A percentile compares a stretch with the other conserved stretches of the same genome.
Evolutionary conservation across 2,888 invertebrate species (phyloP).

Genomic region (Portevinia maculata): DNA sequence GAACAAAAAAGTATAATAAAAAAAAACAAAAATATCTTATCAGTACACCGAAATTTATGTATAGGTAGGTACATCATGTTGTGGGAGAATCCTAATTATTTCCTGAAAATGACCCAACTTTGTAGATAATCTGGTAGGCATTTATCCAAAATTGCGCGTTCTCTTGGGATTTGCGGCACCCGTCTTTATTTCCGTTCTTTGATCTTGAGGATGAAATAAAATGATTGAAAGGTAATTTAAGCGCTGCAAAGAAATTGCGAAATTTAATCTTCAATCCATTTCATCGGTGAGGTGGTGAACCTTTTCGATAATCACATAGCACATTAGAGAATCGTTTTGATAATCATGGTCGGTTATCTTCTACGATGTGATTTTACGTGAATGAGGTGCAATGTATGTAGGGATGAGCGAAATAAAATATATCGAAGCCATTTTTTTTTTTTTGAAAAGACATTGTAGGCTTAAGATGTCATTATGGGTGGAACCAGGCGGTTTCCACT

Average conservation of each 20-base stretch:
- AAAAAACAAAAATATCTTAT: conserved; percentile 41
- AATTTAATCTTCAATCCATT: conserved; percentile 19
- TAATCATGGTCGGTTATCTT: not conserved
- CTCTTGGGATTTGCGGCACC: not conserved
- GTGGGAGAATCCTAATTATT: conserved; percentile 19
- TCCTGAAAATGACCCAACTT: conserved; percentile 12
- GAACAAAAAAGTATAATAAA: not conserved
- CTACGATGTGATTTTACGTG: too few relatives aligned
- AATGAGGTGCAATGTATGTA: too few relatives aligned
- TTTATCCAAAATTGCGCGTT: not conserved
- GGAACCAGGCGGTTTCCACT: too few relatives aligned
- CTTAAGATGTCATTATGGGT: too few relatives aligned
- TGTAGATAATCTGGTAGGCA: not conserved
- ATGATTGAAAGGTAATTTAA: conserved; percentile 21
- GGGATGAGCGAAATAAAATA: too few relatives aligned
- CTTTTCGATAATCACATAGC: not conserved
- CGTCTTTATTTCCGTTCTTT: not conserved
- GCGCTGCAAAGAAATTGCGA: not conserved
- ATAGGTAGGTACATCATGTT: conserved; percentile 18
- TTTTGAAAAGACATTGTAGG: too few relatives aligned
- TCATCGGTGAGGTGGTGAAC: conserved; percentile 4
- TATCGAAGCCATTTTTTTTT: too few relatives aligned
- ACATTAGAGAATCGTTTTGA: not conserved
- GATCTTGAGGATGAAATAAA: conserved; percentile 8
- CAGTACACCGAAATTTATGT: conserved; percentile 39